These are phyloP conservation scores for Pogonomyrmex californicus DNA, from an alignment of 1,140 invertebrate genomes.

Conservation along the genomic window DNA sequence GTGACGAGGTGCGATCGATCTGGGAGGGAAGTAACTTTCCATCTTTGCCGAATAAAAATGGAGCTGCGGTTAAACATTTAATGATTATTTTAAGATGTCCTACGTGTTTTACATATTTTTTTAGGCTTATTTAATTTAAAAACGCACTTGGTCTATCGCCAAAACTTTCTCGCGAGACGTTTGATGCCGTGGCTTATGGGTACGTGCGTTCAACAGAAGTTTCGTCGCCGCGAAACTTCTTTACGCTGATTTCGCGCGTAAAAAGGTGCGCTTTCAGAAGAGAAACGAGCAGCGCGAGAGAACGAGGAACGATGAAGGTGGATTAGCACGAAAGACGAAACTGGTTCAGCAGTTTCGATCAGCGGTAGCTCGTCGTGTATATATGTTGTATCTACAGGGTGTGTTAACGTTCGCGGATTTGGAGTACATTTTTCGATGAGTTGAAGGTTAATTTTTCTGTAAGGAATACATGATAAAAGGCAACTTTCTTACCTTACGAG, in stretches of 20 bases:
- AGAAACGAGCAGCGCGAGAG: slow-evolving; percentile 35
- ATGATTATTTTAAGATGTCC: background rate
- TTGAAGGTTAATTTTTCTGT: background rate
- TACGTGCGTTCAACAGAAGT: slow-evolving; percentile 37
- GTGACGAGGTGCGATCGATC: slow-evolving; percentile 25
- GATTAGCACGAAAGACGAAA: slow-evolving; percentile 82
- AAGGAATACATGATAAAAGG: background rate
- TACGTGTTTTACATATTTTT: background rate
- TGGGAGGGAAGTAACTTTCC: background rate
- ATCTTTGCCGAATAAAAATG: background rate
- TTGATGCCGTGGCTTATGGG: background rate
- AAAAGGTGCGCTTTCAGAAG: slow-evolving; percentile 46
- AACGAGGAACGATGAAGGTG: slow-evolving; percentile 53
- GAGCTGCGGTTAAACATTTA: slow-evolving; percentile 23
- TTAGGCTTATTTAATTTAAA: background rate
- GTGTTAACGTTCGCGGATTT: slow-evolving; percentile 5
- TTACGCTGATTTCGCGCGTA: slow-evolving; percentile 36
- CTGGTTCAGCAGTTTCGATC: slow-evolving; percentile 82
- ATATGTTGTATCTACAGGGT: slow-evolving; percentile 42
- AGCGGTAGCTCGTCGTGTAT: slow-evolving; percentile 71
- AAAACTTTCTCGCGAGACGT: background rate
- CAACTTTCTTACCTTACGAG: no score
- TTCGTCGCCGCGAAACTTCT: slow-evolving; percentile 41
- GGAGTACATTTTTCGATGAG: background rate
- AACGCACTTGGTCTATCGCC: background rate